These are phyloP conservation scores for Phylloscopus trochiloides DNA, from an alignment of 2,113 vertebrate genomes.

Conservation along the genomic window DNA sequence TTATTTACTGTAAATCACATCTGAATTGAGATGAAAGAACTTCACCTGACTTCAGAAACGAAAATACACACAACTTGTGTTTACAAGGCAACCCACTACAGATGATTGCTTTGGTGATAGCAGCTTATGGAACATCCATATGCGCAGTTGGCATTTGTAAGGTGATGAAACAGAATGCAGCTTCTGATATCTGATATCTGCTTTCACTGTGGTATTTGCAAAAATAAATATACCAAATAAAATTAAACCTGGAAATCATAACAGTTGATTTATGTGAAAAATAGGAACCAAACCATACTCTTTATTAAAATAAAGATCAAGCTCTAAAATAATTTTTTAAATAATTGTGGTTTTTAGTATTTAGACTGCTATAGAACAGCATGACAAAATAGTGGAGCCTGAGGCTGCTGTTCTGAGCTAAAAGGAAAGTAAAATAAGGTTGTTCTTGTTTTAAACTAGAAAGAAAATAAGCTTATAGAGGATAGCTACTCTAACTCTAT, in stretches of 20 bases:
- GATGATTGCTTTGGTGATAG: constrained; percentile 19
- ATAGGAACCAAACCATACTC: not conserved
- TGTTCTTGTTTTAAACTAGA: not conserved
- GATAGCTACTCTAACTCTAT: not conserved
- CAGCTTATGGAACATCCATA: constrained; percentile 58
- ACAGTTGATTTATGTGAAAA: constrained; percentile 52
- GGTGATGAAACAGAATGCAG: constrained; percentile 40
- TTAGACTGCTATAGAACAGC: not conserved
- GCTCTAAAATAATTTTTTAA: not conserved
- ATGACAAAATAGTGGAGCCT: not conserved
- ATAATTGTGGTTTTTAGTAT: not conserved
- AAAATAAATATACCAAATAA: constrained; percentile 26
- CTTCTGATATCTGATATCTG: constrained; percentile 47
- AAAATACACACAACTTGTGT: constrained; percentile 35
- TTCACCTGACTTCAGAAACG: constrained; percentile 45
- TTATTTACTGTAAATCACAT: constrained; percentile 51
- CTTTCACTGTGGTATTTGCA: constrained; percentile 21
- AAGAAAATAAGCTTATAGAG: not conserved
- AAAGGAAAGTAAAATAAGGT: not conserved
- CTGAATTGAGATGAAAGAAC: constrained; percentile 37
- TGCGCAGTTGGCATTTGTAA: constrained; percentile 39
- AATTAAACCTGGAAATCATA: constrained; percentile 44
- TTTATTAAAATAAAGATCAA: constrained; percentile 11
- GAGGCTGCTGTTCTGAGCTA: not conserved
- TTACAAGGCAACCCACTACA: constrained; percentile 43